Evolutionary conservation across 2,888 invertebrate species (phyloP), one percentile per base, ranked within the genome.

Genomic region (Philereme vetulata): DNA sequence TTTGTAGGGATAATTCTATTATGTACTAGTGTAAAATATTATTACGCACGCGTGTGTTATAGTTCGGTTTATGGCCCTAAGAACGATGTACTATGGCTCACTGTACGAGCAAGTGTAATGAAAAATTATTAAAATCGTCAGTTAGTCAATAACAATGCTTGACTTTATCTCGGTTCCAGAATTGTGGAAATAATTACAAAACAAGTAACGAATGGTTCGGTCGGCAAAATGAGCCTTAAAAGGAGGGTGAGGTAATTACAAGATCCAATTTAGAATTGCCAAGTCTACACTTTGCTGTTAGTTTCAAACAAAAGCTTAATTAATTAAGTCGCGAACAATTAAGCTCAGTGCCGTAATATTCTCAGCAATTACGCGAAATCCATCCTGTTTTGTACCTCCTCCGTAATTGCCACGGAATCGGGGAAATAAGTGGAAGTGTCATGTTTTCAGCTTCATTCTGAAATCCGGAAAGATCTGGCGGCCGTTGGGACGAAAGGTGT

Each of bases 221-320:
- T 44, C 57, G 35, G 55, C 51, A 60, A 62, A 55, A 51, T 43
- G 54, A 55, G 55, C 58, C 58, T 58, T 86, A 87, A 88, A 86
- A 84, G 85, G 88, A 86, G 88, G 89, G 88, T 85, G 89, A 85
- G 90, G 90, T 91, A 91, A 92, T 92, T 92, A 92, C 91, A 90
- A 90, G 91, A 92, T 90, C 91, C 91, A 92, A 92, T 92, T 92
- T 91, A 90, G 91, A 90, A 90, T 91, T 92, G 91, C 91, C 91
- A 90, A 90, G 90, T 92, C 90, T 91, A 92, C 91, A 91, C 90
- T 90, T 90, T 90, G 90, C 91, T 90, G 91, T 89, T 91, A 92
- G 92, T 92, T 92, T 90, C 90, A 91, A 91, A 92, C 92, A 92
- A 91, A 90, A 91, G 90, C 91, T 92, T 91, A 92, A 92, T 91